Evolutionary conservation across 2,797 vertebrate genomes (phyloP), one percentile per base, ranked within the genome.

Genomic region (Acipenser ruthenus): DNA sequence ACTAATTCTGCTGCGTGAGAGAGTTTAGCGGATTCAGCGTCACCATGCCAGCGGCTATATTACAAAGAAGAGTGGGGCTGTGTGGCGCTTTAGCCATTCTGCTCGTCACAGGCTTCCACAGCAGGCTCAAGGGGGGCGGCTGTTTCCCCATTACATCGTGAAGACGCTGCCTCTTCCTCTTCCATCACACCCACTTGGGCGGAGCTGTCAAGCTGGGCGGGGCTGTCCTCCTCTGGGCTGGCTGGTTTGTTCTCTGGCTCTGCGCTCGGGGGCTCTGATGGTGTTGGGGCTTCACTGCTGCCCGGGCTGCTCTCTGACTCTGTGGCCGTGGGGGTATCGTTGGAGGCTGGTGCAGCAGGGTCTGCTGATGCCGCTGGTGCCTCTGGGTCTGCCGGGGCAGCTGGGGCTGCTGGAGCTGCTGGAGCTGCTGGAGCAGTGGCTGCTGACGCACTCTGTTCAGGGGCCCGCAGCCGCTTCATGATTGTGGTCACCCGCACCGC

Each of bases 401-500:
- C 70, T 2, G 78, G 85, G 13, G 75, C 77, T 65, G 79, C 74
- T 52, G 75, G 72, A 52, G 66, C 78, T 65, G 70, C 77, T 81
- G 68, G 67, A 6, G 77, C 64, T 4, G 79, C 76, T 0, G 82
- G 80, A 61, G 82, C 84, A 4, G 82, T 52, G 0, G 80, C 75
- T 11, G 80, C 82, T 0, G 86, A 67, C 60, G 87, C 86, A 0
- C 88, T 83, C 65, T 94, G 90, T 73, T 98, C 95, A 0, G 95
- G 94, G 0, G 89, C 91, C 73, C 95, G 85, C 72, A 97, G 89
- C 67, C 95, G 87, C 78, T 99, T 99, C 96, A 99, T 99, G 77
- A 99, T 94, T 62, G 96, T 97, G 63, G 96, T 99, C 78, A 99
- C 95, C 66, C 95, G 90, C 65, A 98, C 94, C 0, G 96, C 95